phyloP scores from a whole-genome alignment of 2,888 invertebrate species.

The Lycia hirtaria region DNA sequence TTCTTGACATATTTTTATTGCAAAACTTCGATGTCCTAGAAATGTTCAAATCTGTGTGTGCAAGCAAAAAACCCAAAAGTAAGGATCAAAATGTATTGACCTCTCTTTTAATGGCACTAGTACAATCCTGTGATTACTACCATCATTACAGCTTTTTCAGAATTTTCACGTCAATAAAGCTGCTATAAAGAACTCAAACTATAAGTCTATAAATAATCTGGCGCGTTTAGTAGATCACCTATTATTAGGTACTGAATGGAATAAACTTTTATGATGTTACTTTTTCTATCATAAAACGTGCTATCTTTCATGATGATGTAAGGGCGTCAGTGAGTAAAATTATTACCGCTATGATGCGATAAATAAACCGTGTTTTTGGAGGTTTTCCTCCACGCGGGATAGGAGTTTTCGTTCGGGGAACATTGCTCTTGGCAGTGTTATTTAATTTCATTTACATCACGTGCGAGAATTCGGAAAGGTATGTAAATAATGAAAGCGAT shows the following conservation, averaged over 20 bases:
- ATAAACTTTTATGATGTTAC: slow-evolving; percentile 8
- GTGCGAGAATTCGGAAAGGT: slow-evolving; percentile 14
- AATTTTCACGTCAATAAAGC: no score
- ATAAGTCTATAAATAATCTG: no score
- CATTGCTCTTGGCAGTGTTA: slow-evolving; percentile 24
- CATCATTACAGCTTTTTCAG: no score
- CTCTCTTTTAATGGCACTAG: no score
- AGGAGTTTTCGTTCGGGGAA: slow-evolving; percentile 20
- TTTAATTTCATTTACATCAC: slow-evolving; percentile 31
- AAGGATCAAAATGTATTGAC: no score
- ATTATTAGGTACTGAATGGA: background rate
- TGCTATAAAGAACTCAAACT: no score
- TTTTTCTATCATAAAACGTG: slow-evolving; percentile 11
- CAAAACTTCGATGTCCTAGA: no score
- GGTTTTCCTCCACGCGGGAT: slow-evolving; percentile 10
- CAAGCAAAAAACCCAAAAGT: no score
- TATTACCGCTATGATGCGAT: slow-evolving; percentile 22
- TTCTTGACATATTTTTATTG: no score
- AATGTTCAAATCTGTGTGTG: no score
- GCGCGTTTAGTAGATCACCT: background rate
- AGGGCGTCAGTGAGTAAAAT: slow-evolving; percentile 24
- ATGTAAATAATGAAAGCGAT: slow-evolving; percentile 4
- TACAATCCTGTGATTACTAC: no score
- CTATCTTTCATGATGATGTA: slow-evolving; percentile 18
- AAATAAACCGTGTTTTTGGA: slow-evolving; percentile 29